Evolutionary conservation across 2,113 vertebrate genomes (phyloP).

Genomic region (Pedetes capensis): DNA sequence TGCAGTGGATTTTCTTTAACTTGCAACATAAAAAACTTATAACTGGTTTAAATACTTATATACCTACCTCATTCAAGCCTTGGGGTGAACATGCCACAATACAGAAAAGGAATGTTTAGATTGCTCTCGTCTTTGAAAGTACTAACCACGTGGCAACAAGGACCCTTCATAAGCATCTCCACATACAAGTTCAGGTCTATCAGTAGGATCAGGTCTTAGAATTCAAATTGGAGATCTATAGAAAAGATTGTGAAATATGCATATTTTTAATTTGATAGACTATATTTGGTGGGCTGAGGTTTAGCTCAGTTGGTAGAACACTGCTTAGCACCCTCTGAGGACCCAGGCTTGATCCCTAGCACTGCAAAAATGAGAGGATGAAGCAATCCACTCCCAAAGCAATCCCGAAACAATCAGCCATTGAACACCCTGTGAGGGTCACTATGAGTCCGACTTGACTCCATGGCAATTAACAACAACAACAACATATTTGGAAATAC

Average conservation of each 20-base stretch:
- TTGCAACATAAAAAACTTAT: background rate
- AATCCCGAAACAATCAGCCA: too few relatives aligned
- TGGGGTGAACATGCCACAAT: background rate
- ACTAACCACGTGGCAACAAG: background rate
- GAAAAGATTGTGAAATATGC: background rate
- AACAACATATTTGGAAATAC: too few relatives aligned
- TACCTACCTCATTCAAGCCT: background rate
- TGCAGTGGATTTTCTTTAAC: background rate
- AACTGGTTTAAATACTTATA: background rate
- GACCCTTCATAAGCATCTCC: background rate
- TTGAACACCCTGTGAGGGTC: too few relatives aligned
- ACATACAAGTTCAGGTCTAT: background rate
- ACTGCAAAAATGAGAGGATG: too few relatives aligned
- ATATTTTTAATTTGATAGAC: background rate
- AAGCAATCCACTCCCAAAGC: too few relatives aligned
- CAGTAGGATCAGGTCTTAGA: background rate
- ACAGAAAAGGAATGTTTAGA: background rate
- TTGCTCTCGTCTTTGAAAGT: background rate
- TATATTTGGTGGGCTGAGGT: too few relatives aligned
- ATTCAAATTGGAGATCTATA: background rate
- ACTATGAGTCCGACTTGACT: too few relatives aligned
- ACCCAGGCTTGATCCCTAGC: too few relatives aligned
- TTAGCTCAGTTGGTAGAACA: too few relatives aligned
- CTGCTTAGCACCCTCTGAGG: too few relatives aligned
- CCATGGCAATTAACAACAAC: too few relatives aligned